Evolutionary conservation across 2,888 invertebrate genomes (phyloP).

Genomic region (Acronicta leporina): DNA sequence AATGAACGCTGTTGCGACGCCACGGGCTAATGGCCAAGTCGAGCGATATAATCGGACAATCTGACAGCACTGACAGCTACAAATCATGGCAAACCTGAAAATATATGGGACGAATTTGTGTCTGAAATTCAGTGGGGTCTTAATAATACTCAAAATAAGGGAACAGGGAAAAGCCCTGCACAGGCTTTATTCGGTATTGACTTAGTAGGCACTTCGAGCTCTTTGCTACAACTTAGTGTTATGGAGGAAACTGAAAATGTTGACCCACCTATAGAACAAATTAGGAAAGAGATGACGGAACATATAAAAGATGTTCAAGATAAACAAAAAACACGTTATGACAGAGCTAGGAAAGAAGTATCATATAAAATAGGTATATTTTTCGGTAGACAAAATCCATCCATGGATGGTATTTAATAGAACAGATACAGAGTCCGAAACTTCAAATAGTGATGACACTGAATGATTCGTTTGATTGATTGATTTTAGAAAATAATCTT

Average conservation of each 20-base stretch:
- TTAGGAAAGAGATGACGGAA: background rate
- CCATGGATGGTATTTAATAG: too few species aligned
- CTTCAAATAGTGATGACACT: too few species aligned
- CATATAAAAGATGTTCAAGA: background rate
- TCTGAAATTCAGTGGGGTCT: slow-evolving; percentile 3
- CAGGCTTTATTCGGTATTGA: background rate
- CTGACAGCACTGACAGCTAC: slow-evolving; percentile 1
- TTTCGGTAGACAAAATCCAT: too few species aligned
- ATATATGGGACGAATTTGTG: background rate
- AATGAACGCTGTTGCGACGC: background rate
- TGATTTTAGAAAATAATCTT: too few species aligned
- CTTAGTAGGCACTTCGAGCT: background rate
- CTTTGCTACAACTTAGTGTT: background rate
- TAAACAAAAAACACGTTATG: background rate
- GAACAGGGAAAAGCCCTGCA: background rate
- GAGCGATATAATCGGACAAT: slow-evolving; percentile 7
- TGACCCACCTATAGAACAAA: background rate
- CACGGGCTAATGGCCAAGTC: slow-evolving; percentile 3
- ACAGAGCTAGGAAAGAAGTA: background rate
- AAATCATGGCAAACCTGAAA: slow-evolving; percentile 1
- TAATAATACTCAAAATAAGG: background rate
- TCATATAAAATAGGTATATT: background rate
- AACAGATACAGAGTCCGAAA: too few species aligned
- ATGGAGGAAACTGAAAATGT: background rate
- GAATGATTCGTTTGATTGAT: too few species aligned